These are phyloP conservation scores for Semnornis frantzii DNA, from an alignment of 2,113 vertebrate genomes.

Conservation along the genomic window DNA sequence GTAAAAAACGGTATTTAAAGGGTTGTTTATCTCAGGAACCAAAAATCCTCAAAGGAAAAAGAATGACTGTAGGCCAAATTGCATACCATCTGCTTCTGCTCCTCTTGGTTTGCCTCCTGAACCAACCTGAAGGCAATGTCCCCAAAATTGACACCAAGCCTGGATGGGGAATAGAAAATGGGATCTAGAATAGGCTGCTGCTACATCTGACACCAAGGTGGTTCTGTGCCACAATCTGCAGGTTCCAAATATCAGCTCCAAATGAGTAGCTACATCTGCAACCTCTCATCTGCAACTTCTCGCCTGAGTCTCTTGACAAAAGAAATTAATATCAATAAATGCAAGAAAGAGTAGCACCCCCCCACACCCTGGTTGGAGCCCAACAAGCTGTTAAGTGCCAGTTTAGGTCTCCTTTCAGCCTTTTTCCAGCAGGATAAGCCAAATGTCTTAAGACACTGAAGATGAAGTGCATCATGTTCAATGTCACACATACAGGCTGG, in stretches of 20 bases:
- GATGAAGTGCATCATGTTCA: background rate
- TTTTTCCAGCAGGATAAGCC: background rate
- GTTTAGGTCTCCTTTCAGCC: background rate
- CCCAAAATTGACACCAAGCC: background rate
- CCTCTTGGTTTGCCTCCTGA: background rate
- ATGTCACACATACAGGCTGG: rapidly evolving
- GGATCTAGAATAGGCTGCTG: background rate
- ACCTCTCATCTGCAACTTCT: background rate
- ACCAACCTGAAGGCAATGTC: background rate
- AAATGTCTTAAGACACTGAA: background rate
- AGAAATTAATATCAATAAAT: background rate
- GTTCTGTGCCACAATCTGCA: rapidly evolving
- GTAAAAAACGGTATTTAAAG: background rate
- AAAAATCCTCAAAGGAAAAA: background rate
- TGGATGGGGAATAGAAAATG: background rate
- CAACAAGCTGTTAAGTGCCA: background rate
- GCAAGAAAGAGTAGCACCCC: background rate
- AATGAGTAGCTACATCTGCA: background rate
- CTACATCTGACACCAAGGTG: background rate
- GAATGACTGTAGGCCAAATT: background rate
- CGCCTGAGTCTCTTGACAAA: background rate
- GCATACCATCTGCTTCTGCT: background rate
- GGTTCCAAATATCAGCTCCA: background rate
- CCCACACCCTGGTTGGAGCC: background rate
- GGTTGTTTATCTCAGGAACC: background rate